A percentile compares a stretch with the other conserved stretches of the same genome.
phyloP scores from a whole-genome alignment of 92 coral and sea anemone genomes.

The Epizoanthus stellaris region DNA sequence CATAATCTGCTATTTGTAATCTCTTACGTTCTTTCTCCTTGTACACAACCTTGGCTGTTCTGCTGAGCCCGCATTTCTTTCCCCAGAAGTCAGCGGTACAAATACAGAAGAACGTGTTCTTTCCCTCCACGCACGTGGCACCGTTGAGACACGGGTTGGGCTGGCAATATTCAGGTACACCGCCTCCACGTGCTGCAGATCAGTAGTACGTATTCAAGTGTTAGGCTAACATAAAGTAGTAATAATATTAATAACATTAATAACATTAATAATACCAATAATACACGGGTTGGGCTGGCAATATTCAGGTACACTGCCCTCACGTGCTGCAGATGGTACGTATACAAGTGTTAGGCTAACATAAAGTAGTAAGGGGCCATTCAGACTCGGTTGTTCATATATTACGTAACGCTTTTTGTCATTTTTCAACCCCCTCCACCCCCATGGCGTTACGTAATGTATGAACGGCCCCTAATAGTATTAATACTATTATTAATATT shows the following conservation, averaged over 20 bases:
- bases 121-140: constrained; percentile 87
- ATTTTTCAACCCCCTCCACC: too few species aligned
- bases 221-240: too few species aligned
- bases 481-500: too few species aligned
- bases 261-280: too few species aligned
- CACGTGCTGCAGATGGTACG: not conserved
- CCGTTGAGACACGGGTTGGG: constrained; percentile 83
- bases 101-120: constrained; percentile 73
- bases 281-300: constrained; percentile 79
- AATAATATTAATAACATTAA: too few species aligned
- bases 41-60: constrained; percentile 44
- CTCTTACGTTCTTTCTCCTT: constrained; percentile 49
- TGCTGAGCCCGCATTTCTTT: constrained; percentile 62
- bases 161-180: constrained; percentile 50
- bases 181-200: not conserved
- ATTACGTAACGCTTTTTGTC: too few species aligned
- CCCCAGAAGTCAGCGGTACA: constrained; percentile 78
- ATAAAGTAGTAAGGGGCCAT: too few species aligned
- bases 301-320: constrained; percentile 8
- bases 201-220: not conserved
- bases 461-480: too few species aligned
- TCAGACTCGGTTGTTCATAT: too few species aligned
- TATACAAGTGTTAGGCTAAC: too few species aligned
- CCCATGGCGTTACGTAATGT: too few species aligned
- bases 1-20: too few species aligned